phyloP scores from a whole-genome alignment of 1,140 invertebrate genomes.

The Atta texana region DNA sequence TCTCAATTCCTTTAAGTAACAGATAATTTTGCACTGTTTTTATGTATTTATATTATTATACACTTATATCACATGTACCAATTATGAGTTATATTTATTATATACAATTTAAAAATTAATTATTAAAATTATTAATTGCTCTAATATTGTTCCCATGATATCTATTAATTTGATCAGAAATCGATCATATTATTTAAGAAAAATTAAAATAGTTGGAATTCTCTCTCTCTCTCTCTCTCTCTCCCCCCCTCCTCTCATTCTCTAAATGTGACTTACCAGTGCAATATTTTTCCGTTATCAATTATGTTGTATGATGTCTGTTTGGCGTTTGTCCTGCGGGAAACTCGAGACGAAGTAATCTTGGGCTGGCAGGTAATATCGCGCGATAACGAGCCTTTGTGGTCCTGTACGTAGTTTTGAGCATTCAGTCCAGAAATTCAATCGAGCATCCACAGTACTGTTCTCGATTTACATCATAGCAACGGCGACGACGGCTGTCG shows the following conservation, averaged over 20 bases:
- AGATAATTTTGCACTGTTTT: neutral
- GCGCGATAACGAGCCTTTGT: constrained; percentile 72
- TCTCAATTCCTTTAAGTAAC: neutral
- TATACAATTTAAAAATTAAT: neutral
- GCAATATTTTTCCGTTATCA: constrained; percentile 15
- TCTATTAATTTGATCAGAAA: neutral
- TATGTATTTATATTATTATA: neutral
- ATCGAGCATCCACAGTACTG: constrained; percentile 40
- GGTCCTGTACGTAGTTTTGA: constrained; percentile 61
- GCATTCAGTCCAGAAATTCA: constrained; percentile 70
- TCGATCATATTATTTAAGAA: neutral
- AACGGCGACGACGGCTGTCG: constrained; percentile 31
- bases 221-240: neutral
- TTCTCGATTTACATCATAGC: constrained; percentile 63
- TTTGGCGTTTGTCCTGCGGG: constrained; percentile 24
- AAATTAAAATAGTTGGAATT: too few relatives aligned
- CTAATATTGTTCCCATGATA: neutral
- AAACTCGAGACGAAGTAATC: constrained; percentile 55
- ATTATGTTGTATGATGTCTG: constrained; percentile 6
- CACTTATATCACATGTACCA: neutral
- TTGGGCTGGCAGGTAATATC: constrained; percentile 63
- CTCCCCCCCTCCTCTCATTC: neutral
- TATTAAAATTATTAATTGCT: neutral
- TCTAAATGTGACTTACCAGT: neutral
- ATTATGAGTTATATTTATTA: neutral